Evolutionary conservation across 2,797 vertebrate genomes (phyloP).

Genomic region (Miichthys miiuy): DNA sequence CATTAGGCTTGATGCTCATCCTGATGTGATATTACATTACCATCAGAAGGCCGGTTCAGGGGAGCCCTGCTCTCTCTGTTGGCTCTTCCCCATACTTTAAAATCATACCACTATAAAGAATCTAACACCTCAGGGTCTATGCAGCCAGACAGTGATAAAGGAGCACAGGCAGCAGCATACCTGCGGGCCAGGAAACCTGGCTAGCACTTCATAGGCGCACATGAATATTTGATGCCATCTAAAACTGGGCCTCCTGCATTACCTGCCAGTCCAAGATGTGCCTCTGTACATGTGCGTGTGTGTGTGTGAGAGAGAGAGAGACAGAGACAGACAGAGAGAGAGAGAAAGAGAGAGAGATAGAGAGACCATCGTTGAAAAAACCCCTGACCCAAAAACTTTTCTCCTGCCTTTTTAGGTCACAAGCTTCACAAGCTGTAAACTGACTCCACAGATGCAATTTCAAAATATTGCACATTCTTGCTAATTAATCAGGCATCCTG

Average conservation of each 20-base stretch:
- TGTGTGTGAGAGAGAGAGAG: background rate
- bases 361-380: slow-evolving; percentile 31
- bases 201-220: slow-evolving; percentile 60
- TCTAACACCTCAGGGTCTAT: slow-evolving; percentile 31
- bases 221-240: slow-evolving; percentile 79
- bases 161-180: slow-evolving; percentile 44
- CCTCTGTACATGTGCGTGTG: background rate
- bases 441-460: slow-evolving; percentile 36
- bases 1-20: slow-evolving; percentile 22
- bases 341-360: background rate
- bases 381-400: slow-evolving; percentile 61
- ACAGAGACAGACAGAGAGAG: background rate
- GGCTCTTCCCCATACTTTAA: slow-evolving; percentile 28
- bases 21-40: slow-evolving; percentile 45
- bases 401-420: slow-evolving; percentile 63
- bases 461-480: slow-evolving; percentile 21
- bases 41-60: slow-evolving; percentile 14
- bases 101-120: slow-evolving; percentile 39
- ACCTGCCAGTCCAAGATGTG: slow-evolving; percentile 42
- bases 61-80: slow-evolving; percentile 38
- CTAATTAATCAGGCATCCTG: slow-evolving; percentile 44
- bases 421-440: slow-evolving; percentile 36
- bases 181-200: slow-evolving; percentile 59
- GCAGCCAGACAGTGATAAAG: slow-evolving; percentile 65
- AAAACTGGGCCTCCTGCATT: slow-evolving; percentile 58